Evolutionary conservation across 64 coral and sea anemone species (phyloP), one percentile per base, ranked within the genome.

Genomic region (Stichodactyla helianthus): DNA sequence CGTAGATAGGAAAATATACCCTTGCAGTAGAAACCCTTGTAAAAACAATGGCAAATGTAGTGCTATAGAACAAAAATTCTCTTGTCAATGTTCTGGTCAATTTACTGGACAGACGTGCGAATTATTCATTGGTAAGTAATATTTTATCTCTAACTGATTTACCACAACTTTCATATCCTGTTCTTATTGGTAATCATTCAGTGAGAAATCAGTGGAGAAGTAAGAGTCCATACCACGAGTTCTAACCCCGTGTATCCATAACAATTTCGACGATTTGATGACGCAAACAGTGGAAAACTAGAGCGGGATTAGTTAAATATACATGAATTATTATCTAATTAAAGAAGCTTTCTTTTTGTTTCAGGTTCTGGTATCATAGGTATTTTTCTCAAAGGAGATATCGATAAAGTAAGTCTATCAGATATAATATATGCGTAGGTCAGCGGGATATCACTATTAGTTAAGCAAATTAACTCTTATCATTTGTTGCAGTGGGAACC

Each of bases 401-500:
- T 35, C 68, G 68, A 74, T 8, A 74, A 74, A 74, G 68, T 74
- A 15, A 74, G 68, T 28, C 0, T 23, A 31, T 31, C 11, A 19
- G 12, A 74, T 58, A 58, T 58, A 58, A 15, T 58, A 58, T 58
- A 11, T 58, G 55, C 14, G 68, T 23, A 74, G 62, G 22, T 65
- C 5, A 63, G 5, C 19, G 1, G 22, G 12, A n/a, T 7, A 28
- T 74, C 17, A 11, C 8, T 31, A 71, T 10, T 0, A 74, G 68
- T 4, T 74, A 10, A n/a, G 25, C 12, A 27, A 23, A 11, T 10
- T 74, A 31, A 11, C 10, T 26, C 27, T 74, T 19, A 3, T 82
- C 7, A 53, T 57, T 53, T 82, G 13, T 82, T 82, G 79, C 23
- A 82, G 79, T 82, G 79, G 79, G 23, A 82, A 2, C 79, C 79